phyloP scores from a whole-genome alignment of 2,888 invertebrate genomes.

The Dryocosmus kuriphilus region DNA sequence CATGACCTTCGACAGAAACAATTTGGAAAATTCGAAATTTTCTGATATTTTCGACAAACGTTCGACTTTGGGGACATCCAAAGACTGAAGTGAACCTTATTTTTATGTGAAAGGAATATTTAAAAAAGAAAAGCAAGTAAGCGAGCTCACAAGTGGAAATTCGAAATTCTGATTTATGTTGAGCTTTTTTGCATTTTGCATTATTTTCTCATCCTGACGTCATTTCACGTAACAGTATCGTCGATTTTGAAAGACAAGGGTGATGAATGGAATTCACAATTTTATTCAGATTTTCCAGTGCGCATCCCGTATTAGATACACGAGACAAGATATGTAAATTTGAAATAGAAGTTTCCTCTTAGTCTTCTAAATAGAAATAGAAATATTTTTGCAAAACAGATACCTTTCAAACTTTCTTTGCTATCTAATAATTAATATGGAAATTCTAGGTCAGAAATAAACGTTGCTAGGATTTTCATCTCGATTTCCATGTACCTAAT shows the following conservation, averaged over 20 bases:
- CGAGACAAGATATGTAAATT: not conserved
- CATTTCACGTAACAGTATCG: slow-evolving; percentile 57
- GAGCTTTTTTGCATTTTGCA: not conserved
- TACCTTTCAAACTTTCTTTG: no score
- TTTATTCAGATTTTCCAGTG: slow-evolving; percentile 1
- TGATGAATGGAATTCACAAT: slow-evolving; percentile 47
- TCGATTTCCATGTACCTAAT: no score
- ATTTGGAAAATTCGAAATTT: no score
- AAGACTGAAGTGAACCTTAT: no score
- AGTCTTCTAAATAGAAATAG: not conserved
- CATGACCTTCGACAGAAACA: no score
- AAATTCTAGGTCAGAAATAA: no score
- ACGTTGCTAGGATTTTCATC: no score
- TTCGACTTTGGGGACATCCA: no score
- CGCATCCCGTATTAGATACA: not conserved
- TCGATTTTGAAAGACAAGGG: slow-evolving; percentile 45
- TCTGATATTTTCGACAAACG: no score
- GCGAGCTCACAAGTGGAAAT: not conserved
- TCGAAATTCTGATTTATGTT: slow-evolving; percentile 12
- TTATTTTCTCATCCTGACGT: slow-evolving; percentile 49
- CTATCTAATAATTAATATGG: no score
- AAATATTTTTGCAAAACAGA: no score
- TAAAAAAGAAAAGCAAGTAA: not conserved
- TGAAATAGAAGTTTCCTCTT: not conserved
- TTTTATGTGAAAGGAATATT: no score